phyloP scores from a whole-genome alignment of 2,113 vertebrate species.

The Dromaius novaehollandiae region DNA sequence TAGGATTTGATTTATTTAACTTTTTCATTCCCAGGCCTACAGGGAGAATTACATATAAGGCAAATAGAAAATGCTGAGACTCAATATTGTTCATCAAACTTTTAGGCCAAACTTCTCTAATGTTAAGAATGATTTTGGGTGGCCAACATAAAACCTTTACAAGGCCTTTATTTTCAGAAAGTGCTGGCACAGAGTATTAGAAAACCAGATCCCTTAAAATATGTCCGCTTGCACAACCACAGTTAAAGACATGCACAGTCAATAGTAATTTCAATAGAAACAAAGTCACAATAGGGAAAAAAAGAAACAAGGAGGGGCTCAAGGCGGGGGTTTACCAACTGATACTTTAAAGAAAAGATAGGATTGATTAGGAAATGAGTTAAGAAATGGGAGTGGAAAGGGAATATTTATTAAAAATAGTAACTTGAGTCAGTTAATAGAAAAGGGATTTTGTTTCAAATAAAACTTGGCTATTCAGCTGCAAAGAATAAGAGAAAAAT shows the following conservation, averaged over 20 bases:
- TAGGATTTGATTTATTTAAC: not conserved
- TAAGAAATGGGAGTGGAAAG: not conserved
- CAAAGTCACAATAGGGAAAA: not conserved
- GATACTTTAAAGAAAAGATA: not conserved
- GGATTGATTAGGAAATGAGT: not conserved
- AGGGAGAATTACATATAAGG: not conserved
- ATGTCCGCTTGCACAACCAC: not conserved
- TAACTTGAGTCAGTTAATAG: not conserved
- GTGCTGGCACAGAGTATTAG: not conserved
- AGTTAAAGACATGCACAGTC: not conserved
- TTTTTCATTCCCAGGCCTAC: not conserved
- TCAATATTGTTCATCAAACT: not conserved
- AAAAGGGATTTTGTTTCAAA: not conserved
- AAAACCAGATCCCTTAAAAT: conserved; percentile 17
- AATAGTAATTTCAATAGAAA: conserved; percentile 1
- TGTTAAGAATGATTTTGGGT: not conserved
- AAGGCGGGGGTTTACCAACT: not conserved
- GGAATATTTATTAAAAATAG: not conserved
- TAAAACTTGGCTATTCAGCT: not conserved
- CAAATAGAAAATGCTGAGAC: not conserved
- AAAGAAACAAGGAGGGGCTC: not conserved
- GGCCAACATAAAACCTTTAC: not conserved
- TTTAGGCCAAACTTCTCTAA: not conserved
- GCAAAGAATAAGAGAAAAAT: not conserved
- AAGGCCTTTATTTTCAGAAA: not conserved